These are phyloP conservation scores for Drosophila koepferae DNA, from an alignment of 2,888 invertebrate species.

Conservation along the genomic window DNA sequence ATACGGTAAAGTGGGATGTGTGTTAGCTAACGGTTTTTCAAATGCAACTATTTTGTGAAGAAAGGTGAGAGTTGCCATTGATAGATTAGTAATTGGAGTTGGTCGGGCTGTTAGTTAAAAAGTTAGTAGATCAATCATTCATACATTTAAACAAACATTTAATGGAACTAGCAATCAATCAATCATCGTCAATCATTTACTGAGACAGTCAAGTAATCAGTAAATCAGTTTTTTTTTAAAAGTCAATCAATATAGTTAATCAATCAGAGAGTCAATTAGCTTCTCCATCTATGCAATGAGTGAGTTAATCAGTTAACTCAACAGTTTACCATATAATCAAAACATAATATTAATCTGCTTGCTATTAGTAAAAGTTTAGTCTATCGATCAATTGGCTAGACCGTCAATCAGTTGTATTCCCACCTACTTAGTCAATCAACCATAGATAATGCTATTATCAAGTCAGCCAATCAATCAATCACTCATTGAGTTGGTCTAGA, in stretches of 20 bases:
- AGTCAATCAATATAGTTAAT: not conserved
- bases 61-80: not conserved
- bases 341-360: not conserved
- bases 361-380: not conserved
- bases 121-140: not conserved
- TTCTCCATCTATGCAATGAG: not conserved
- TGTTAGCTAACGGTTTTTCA: slow-evolving; percentile 5
- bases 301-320: no score
- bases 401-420: not conserved
- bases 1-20: slow-evolving; percentile 13
- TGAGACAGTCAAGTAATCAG: not conserved
- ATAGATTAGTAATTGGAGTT: not conserved
- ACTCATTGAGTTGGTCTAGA: not conserved
- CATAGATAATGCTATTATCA: not conserved
- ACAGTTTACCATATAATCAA: no score
- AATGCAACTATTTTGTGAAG: not conserved
- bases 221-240: not conserved
- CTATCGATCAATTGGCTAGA: not conserved
- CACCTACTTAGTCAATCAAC: not conserved
- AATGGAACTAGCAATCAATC: not conserved
- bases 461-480: not conserved
- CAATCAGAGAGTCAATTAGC: not conserved
- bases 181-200: not conserved
- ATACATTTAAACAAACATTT: not conserved
- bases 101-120: not conserved